Percentiles rank a stretch among this genome's conserved stretches.
Evolutionary conservation across 2,888 invertebrate genomes (phyloP).

Genomic region (Thelaira solivaga): DNA sequence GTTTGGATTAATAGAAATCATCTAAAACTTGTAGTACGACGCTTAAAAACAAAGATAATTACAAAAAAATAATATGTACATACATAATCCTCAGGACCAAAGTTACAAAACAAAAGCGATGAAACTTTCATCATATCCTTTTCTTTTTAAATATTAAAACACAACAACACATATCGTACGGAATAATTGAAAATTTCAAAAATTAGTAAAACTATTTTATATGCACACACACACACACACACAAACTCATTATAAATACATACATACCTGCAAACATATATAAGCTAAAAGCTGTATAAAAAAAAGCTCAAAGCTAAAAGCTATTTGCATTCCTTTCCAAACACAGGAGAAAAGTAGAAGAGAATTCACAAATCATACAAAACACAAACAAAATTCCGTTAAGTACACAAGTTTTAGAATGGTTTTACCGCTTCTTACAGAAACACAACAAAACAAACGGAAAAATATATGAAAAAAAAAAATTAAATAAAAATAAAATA

Average conservation of each 20-base stretch:
- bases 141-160: too few species aligned
- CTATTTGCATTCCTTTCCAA: conserved; percentile 16
- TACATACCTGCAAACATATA: too few species aligned
- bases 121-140: conserved; percentile 57
- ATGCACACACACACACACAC: background rate
- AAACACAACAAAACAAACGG: too few species aligned
- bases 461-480: too few species aligned
- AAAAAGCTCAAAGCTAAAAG: conserved; percentile 42
- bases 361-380: too few species aligned
- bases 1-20: background rate
- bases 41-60: background rate
- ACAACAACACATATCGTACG: conserved; percentile 59
- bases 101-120: conserved; percentile 38
- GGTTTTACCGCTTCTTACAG: too few species aligned
- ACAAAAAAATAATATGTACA: too few species aligned
- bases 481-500: too few species aligned
- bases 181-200: conserved; percentile 20
- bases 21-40: conserved; percentile 46
- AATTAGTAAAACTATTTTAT: conserved; percentile 23
- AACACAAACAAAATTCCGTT: conserved; percentile 17
- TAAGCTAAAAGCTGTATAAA: too few species aligned
- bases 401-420: conserved; percentile 16
- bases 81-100: conserved; percentile 60
- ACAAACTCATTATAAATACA: background rate
- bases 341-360: too few species aligned